Conservation (phyloP, 2,888 invertebrate species). For the Craniophora ligustri region DNA sequence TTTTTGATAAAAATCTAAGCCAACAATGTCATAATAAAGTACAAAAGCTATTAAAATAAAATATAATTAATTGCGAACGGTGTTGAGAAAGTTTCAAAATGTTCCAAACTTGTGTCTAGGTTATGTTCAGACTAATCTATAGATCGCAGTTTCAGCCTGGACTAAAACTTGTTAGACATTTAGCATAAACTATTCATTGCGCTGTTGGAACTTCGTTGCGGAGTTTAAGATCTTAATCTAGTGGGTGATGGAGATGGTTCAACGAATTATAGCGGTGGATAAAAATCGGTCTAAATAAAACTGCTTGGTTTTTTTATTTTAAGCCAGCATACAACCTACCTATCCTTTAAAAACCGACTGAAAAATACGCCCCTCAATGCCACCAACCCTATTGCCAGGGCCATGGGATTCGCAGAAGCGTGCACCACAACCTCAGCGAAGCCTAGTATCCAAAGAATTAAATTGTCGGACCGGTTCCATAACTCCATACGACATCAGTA, state of each 20-base stretch:
- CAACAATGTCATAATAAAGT: constrained; percentile 4
- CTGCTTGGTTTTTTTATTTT: too few species aligned
- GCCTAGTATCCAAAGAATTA: too few species aligned
- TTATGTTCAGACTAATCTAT: constrained; percentile 39
- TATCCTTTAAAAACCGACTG: too few species aligned
- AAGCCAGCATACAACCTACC: too few species aligned
- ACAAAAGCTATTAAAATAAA: constrained; percentile 25
- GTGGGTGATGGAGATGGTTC: constrained; percentile 21
- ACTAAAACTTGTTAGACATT: constrained; percentile 48
- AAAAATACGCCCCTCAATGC: too few species aligned
- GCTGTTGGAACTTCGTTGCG: constrained; percentile 32
- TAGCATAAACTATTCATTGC: constrained; percentile 50
- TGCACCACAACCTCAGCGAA: too few species aligned
- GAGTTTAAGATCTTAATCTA: constrained; percentile 33
- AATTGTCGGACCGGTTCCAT: too few species aligned
- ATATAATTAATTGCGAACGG: constrained; percentile 19
- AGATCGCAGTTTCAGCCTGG: constrained; percentile 39
- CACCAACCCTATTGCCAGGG: too few species aligned
- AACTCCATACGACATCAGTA: too few species aligned
- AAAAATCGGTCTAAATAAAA: too few species aligned
- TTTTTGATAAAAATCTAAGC: not conserved
- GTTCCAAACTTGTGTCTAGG: constrained; percentile 18
- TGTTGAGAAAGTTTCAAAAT: constrained; percentile 15
- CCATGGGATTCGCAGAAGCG: too few species aligned
- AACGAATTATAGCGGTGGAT: constrained; percentile 21